These are phyloP conservation scores for Chelonus insularis DNA, from an alignment of 1,140 invertebrate genomes.

Conservation along the genomic window DNA sequence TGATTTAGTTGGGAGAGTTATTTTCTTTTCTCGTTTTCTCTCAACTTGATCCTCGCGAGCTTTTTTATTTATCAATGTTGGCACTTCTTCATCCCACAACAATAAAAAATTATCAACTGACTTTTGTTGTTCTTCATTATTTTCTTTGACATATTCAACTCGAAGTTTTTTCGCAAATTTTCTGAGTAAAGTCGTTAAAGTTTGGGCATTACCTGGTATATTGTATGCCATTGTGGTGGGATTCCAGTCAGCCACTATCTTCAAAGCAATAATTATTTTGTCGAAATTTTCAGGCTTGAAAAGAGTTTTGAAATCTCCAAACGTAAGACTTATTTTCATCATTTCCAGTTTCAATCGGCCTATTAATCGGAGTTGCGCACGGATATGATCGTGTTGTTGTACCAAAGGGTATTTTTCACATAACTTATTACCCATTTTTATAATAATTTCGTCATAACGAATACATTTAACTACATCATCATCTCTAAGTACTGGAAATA, in stretches of 20 bases:
- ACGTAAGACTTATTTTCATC: constrained; percentile 8
- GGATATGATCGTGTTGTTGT: constrained; percentile 31
- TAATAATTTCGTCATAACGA: constrained; percentile 32
- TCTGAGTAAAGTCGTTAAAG: constrained; percentile 20
- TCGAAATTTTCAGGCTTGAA: constrained; percentile 26
- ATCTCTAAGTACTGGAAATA: constrained; percentile 29
- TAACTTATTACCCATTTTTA: constrained; percentile 34
- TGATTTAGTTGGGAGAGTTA: background rate
- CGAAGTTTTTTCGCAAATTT: background rate
- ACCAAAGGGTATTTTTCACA: constrained; percentile 26
- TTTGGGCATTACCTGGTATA: constrained; percentile 9
- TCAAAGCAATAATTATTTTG: constrained; percentile 13
- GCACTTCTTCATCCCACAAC: constrained; percentile 15
- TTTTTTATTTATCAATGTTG: constrained; percentile 6
- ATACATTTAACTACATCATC: constrained; percentile 28
- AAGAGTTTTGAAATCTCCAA: constrained; percentile 23
- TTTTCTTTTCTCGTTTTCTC: constrained; percentile 6
- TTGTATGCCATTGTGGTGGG: background rate
- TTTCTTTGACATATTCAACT: constrained; percentile 15
- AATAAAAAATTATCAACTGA: constrained; percentile 22
- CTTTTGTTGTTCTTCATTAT: constrained; percentile 11
- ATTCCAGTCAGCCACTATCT: constrained; percentile 15
- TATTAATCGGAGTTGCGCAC: constrained; percentile 24
- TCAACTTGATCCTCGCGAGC: constrained; percentile 12
- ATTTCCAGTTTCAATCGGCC: constrained; percentile 26